phyloP scores from a whole-genome alignment of 92 coral and sea anemone species.

The Diadumene lineata region DNA sequence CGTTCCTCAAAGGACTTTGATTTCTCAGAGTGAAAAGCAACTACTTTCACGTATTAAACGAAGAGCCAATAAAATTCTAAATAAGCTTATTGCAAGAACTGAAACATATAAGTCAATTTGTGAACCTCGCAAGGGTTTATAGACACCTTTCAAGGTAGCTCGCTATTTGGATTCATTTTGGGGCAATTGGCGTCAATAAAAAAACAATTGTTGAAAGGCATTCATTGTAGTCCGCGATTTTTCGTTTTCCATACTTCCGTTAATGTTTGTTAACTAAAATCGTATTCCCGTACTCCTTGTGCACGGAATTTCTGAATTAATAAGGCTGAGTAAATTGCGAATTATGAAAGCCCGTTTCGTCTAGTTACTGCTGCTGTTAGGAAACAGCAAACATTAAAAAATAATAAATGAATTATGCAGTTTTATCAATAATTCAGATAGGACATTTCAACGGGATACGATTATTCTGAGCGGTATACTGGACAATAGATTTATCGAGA shows the following conservation, averaged over 20 bases:
- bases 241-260: background rate
- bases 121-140: too few species aligned
- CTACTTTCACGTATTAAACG: slow-evolving; percentile 5
- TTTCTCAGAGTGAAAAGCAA: background rate
- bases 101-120: background rate
- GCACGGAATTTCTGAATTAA: background rate
- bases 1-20: background rate
- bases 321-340: background rate
- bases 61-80: background rate
- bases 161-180: too few species aligned
- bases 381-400: background rate
- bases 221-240: background rate
- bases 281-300: background rate
- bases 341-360: background rate
- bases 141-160: too few species aligned
- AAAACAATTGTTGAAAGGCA: background rate
- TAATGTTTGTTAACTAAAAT: background rate
- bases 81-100: background rate
- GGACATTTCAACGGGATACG: background rate
- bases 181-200: too few species aligned
- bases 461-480: background rate
- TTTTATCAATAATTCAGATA: background rate
- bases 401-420: background rate
- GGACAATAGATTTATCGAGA: background rate
- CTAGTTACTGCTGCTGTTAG: background rate